phyloP scores from a whole-genome alignment of 2,797 vertebrate genomes.

The Anguilla obscura region DNA sequence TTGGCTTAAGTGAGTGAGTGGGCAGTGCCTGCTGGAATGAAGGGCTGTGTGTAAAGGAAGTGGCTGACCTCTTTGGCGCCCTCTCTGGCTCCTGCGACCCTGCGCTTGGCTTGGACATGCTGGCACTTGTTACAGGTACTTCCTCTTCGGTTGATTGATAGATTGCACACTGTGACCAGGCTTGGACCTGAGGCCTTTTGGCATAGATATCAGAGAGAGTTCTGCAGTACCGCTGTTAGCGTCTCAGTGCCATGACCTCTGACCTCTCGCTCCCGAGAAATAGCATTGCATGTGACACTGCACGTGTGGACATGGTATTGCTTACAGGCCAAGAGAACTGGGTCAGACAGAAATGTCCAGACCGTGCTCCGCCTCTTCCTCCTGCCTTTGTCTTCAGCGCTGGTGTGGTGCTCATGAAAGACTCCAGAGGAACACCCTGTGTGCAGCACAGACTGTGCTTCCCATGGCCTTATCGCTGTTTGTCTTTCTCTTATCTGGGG shows the following conservation, averaged over 20 bases:
- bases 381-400: not conserved
- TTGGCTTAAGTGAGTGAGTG: not conserved
- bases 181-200: not conserved
- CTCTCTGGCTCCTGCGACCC: not conserved
- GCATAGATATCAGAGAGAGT: not conserved
- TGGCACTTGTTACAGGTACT: not conserved
- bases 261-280: not conserved
- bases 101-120: not conserved
- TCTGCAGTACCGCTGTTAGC: not conserved
- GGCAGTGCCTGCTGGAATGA: not conserved
- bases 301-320: not conserved
- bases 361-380: not conserved
- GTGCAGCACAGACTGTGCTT: too few relatives aligned
- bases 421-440: not conserved
- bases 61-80: not conserved
- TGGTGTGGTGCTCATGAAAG: not conserved
- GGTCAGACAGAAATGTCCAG: not conserved
- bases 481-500: not conserved
- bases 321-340: not conserved
- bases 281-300: not conserved
- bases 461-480: not conserved
- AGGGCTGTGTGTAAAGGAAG: not conserved
- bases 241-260: not conserved
- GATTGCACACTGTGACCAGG: not conserved
- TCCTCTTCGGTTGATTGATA: not conserved